Conservation (phyloP, 2,888 invertebrate genomes). For the Sialis fuliginosa region DNA sequence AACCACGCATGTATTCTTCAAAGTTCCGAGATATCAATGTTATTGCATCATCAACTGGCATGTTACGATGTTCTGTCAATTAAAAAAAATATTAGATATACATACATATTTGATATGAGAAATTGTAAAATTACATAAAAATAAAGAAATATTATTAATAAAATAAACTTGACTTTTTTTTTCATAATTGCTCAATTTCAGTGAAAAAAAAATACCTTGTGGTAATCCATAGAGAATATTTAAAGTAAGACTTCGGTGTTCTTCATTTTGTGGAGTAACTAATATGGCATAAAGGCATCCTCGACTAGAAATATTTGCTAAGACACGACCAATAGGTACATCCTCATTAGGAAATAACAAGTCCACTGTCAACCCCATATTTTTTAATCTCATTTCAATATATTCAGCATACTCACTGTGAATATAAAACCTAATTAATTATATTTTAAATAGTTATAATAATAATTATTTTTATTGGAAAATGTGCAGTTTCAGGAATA, state of each 20-base stretch:
- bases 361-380: slow-evolving; percentile 64
- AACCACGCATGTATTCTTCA: slow-evolving; percentile 36
- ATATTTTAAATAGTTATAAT: not conserved
- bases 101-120: not conserved
- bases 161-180: no score
- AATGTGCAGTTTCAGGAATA: no score
- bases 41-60: slow-evolving; percentile 85
- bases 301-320: slow-evolving; percentile 76
- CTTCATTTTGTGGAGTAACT: slow-evolving; percentile 70
- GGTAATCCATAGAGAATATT: slow-evolving; percentile 83
- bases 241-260: slow-evolving; percentile 70
- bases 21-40: slow-evolving; percentile 58
- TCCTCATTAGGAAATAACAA: slow-evolving; percentile 84
- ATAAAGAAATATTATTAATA: not conserved
- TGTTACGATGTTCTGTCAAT: slow-evolving; percentile 75
- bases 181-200: no score
- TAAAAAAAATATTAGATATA: slow-evolving; percentile 1
- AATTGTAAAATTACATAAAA: not conserved
- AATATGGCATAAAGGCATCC: slow-evolving; percentile 80
- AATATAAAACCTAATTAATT: slow-evolving; percentile 1
- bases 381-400: slow-evolving; percentile 65
- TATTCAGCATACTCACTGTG: slow-evolving; percentile 71
- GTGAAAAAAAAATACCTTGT: slow-evolving; percentile 41
- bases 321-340: slow-evolving; percentile 56
- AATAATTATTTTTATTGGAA: no score